Conservation (phyloP, 2,113 vertebrate species). For the Dicaeum eximium region DNA sequence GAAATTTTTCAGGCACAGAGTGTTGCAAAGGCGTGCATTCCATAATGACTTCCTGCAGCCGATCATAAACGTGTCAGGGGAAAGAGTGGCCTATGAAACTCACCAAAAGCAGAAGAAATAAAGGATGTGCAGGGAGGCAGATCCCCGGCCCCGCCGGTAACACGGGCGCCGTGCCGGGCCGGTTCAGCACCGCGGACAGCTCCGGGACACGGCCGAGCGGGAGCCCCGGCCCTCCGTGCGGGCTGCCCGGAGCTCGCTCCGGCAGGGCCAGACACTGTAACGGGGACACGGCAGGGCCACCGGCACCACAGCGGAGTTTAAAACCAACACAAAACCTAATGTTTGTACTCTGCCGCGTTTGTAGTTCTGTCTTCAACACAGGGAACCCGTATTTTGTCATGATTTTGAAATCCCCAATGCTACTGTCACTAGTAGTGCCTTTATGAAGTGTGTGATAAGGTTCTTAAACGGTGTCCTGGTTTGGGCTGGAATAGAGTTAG, state of each 20-base stretch:
- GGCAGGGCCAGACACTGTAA: accelerated
- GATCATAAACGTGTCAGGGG: not conserved
- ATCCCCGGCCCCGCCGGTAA: accelerated
- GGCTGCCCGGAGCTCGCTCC: not conserved
- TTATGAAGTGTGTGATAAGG: not conserved
- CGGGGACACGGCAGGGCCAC: accelerated
- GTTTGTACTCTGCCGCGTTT: accelerated
- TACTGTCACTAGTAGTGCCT: accelerated
- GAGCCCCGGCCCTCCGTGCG: no score
- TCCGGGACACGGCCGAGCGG: not conserved
- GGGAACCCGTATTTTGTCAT: accelerated
- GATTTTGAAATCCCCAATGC: not conserved
- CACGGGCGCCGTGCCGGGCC: accelerated
- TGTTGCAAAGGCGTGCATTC: not conserved
- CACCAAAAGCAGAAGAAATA: not conserved
- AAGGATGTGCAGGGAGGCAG: accelerated
- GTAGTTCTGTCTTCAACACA: not conserved
- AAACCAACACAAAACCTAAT: not conserved
- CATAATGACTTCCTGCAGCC: accelerated
- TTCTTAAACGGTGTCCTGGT: not conserved
- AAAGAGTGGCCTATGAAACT: not conserved
- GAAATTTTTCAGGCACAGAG: not conserved
- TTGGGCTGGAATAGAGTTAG: not conserved
- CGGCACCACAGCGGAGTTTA: accelerated
- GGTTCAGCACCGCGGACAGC: constrained; percentile 1